Evolutionary conservation across 2,797 vertebrate genomes (phyloP).

Genomic region (Eulemur rubriventer): DNA sequence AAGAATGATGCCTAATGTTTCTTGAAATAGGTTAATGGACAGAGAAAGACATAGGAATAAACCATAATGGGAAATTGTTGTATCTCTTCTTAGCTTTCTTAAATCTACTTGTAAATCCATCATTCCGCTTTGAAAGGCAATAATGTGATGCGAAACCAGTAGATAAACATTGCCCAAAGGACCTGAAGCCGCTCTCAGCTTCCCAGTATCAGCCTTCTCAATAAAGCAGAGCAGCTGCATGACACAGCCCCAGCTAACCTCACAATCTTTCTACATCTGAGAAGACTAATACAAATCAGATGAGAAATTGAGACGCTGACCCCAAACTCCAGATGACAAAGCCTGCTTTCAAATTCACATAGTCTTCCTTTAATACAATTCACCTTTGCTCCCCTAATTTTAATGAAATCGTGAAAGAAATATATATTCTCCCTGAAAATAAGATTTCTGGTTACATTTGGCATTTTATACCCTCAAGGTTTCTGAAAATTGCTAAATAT

Average conservation of each 20-base stretch:
- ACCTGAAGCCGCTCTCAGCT: not conserved
- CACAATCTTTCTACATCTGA: not conserved
- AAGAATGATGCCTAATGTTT: constrained; percentile 1
- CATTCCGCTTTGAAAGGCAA: not conserved
- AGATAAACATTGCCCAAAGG: not conserved
- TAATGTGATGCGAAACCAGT: not conserved
- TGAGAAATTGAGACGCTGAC: constrained; percentile 62
- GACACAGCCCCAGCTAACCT: constrained; percentile 10
- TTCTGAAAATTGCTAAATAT: constrained; percentile 68
- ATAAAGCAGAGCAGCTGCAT: not conserved
- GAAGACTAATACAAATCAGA: constrained; percentile 61
- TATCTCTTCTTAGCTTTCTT: constrained; percentile 28
- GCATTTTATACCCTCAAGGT: constrained; percentile 49
- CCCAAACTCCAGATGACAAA: constrained; percentile 52
- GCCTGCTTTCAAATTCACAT: constrained; percentile 60
- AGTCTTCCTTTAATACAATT: constrained; percentile 57
- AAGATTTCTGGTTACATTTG: constrained; percentile 62
- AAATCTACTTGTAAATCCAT: constrained; percentile 9
- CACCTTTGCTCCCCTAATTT: constrained; percentile 57
- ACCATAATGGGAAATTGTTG: not conserved
- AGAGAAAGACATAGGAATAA: not conserved
- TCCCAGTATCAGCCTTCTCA: not conserved
- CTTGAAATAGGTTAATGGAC: not conserved
- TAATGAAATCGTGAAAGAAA: constrained; percentile 73
- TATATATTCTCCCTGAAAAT: constrained; percentile 64